A percentile compares a stretch with the other conserved stretches of the same genome.
These are phyloP conservation scores for Aspidiotus rigidus DNA, from an alignment of 2,888 invertebrate species.

Conservation along the genomic window DNA sequence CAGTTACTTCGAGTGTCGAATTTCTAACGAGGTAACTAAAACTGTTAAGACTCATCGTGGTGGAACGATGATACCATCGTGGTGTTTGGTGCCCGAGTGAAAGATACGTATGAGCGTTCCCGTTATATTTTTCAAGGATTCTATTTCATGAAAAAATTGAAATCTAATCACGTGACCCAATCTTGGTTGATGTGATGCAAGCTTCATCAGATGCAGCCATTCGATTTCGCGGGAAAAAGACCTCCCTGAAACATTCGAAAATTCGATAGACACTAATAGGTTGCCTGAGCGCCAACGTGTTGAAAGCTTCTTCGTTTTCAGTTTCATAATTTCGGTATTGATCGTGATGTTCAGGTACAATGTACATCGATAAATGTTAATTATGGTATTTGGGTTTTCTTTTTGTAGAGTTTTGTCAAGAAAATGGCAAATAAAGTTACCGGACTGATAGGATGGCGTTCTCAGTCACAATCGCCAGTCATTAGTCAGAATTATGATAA, in stretches of 20 bases:
- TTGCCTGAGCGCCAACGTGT: neutral
- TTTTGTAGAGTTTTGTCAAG: slow-evolving; percentile 23
- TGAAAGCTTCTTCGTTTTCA: neutral
- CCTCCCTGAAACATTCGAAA: no score
- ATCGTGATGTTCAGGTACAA: no score
- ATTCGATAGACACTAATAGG: neutral
- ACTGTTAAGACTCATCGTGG: no score
- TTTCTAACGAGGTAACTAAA: no score
- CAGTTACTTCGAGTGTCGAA: no score
- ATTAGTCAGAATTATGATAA: slow-evolving; percentile 7
- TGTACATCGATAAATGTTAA: no score
- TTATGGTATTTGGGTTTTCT: neutral
- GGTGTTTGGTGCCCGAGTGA: neutral
- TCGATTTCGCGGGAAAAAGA: no score
- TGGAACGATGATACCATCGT: no score
- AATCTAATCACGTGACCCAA: no score
- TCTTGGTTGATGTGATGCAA: no score
- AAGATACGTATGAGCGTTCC: neutral
- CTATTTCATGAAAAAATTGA: no score
- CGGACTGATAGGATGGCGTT: slow-evolving; percentile 21
- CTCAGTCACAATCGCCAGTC: slow-evolving; percentile 8
- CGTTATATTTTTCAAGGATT: neutral
- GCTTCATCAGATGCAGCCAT: no score
- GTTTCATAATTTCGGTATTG: neutral
- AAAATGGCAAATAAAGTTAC: slow-evolving; percentile 21